These are phyloP conservation scores for Turritopsis dohrnii DNA, from an alignment of 30 jellyfish, hydroid and myxozoan species.

Conservation along the genomic window DNA sequence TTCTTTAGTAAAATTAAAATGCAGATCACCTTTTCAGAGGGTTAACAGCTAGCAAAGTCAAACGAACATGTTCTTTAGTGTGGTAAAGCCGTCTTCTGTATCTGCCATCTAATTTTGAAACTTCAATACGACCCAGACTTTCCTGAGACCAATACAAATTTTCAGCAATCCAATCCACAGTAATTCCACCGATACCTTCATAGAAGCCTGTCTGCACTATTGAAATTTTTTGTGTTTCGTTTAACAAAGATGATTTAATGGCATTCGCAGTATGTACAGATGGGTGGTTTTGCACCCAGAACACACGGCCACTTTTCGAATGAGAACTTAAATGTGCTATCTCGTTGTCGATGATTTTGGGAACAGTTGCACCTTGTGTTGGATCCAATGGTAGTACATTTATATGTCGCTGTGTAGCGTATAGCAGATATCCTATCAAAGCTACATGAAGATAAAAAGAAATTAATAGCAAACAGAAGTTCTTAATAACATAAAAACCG, in stretches of 20 bases:
- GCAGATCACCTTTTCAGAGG: constrained; percentile 8
- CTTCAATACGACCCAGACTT: constrained; percentile 67
- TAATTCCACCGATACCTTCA: constrained; percentile 49
- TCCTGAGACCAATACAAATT: constrained; percentile 80
- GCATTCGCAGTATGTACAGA: constrained; percentile 17
- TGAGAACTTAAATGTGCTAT: constrained; percentile 6
- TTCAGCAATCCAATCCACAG: constrained; percentile 82
- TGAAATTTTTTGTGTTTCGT: constrained; percentile 45
- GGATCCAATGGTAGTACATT: constrained; percentile 17
- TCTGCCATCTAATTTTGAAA: constrained; percentile 67
- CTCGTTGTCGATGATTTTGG: constrained; percentile 1
- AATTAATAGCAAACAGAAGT: background rate
- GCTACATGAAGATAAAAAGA: background rate
- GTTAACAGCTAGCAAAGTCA: constrained; percentile 17
- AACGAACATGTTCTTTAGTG: constrained; percentile 22
- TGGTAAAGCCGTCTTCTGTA: constrained; percentile 46
- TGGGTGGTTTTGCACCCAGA: constrained; percentile 23
- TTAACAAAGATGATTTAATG: constrained; percentile 57
- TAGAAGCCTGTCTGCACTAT: constrained; percentile 40
- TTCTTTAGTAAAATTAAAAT: background rate
- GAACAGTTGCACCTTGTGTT: constrained; percentile 1
- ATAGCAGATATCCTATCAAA: background rate
- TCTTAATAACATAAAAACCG: background rate
- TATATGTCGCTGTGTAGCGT: constrained; percentile 4
- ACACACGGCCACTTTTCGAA: background rate